Conservation (phyloP, 2,113 vertebrate species). For the Willisornis vidua region DNA sequence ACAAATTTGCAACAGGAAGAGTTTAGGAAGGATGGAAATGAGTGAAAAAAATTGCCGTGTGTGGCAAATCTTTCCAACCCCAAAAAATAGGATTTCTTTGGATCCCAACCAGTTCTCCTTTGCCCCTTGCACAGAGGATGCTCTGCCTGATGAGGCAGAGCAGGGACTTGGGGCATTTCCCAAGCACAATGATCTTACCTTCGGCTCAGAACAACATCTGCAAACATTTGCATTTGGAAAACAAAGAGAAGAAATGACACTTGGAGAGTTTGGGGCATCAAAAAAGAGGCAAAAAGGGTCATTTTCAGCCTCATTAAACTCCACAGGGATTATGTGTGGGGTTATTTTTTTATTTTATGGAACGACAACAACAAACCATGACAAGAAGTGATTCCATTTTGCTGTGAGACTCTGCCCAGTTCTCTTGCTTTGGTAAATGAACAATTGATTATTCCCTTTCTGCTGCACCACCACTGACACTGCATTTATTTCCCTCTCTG, state of each 20-base stretch:
- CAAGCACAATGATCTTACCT: not conserved
- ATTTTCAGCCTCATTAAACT: not conserved
- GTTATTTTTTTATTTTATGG: not conserved
- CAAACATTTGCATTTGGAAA: not conserved
- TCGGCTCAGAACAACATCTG: not conserved
- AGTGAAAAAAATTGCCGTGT: not conserved
- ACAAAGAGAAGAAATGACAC: not conserved
- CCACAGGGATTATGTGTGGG: fast-evolving
- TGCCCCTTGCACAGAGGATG: not conserved
- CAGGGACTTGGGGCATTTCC: not conserved
- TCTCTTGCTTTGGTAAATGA: not conserved
- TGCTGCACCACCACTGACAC: not conserved
- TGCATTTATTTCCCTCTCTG: not conserved
- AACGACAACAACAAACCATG: not conserved
- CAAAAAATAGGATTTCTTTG: not conserved
- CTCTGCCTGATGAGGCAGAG: not conserved
- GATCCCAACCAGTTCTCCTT: not conserved
- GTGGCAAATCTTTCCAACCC: not conserved
- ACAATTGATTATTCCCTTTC: not conserved
- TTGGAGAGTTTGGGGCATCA: not conserved
- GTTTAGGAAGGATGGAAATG: not conserved
- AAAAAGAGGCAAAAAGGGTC: not conserved
- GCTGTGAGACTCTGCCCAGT: not conserved
- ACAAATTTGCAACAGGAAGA: not conserved
- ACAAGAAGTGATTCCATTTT: not conserved